These are phyloP conservation scores for Rhorus exstirpatorius DNA, from an alignment of 2,888 invertebrate species.

Conservation along the genomic window DNA sequence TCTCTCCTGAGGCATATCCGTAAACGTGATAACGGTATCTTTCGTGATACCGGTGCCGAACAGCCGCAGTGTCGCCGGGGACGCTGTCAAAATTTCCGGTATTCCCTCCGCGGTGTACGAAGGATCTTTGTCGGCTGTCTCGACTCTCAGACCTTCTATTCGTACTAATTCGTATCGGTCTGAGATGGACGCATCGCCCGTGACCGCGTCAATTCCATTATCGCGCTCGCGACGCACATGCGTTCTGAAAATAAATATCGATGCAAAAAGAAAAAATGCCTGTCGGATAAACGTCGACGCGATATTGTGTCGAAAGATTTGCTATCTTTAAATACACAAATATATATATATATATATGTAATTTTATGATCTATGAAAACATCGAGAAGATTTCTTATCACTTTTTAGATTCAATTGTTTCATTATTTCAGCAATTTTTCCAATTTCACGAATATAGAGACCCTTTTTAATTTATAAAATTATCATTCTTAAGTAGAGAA, in stretches of 20 bases:
- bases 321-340: neutral
- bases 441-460: too few species aligned
- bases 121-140: constrained; percentile 88
- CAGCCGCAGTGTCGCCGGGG: constrained; percentile 89
- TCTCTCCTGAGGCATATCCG: constrained; percentile 87
- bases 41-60: constrained; percentile 91
- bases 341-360: neutral
- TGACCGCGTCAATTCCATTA: constrained; percentile 42
- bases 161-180: constrained; percentile 73
- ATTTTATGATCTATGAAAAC: too few species aligned
- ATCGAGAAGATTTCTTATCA: too few species aligned
- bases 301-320: constrained; percentile 9
- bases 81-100: constrained; percentile 90
- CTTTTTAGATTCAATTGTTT: too few species aligned
- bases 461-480: too few species aligned
- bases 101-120: constrained; percentile 88
- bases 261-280: too few species aligned
- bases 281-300: neutral
- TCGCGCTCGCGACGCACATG: constrained; percentile 74
- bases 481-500: too few species aligned
- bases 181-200: constrained; percentile 17
- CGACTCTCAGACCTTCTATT: constrained; percentile 88
- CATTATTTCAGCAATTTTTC: too few species aligned
- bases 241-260: constrained; percentile 74
- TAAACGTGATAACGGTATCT: constrained; percentile 91